Evolutionary conservation across 1,140 invertebrate species (phyloP).

Genomic region (Conus betulinus): DNA sequence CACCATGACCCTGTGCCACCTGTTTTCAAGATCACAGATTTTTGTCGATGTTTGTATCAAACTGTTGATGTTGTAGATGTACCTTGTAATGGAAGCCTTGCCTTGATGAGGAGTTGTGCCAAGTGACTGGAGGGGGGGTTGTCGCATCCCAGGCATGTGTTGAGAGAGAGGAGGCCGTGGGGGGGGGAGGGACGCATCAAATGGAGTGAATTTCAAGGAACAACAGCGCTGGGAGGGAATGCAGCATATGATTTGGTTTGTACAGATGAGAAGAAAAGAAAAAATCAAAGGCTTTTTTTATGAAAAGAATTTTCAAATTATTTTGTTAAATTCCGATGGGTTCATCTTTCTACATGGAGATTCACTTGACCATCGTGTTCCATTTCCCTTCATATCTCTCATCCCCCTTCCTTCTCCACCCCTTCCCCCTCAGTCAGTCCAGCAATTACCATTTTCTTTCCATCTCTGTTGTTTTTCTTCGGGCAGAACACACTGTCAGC

Average conservation of each 20-base stretch:
- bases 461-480: not conserved
- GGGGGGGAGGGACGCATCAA: too few species aligned
- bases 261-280: not conserved
- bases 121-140: too few species aligned
- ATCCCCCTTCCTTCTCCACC: not conserved
- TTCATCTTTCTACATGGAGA: not conserved
- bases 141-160: too few species aligned
- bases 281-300: not conserved
- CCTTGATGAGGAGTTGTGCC: not conserved
- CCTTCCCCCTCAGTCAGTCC: not conserved
- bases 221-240: not conserved
- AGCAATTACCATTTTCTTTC: not conserved
- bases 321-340: not conserved
- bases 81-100: not conserved
- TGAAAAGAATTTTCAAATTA: not conserved
- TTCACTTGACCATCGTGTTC: not conserved
- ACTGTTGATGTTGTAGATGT: not conserved
- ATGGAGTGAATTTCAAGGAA: too few species aligned
- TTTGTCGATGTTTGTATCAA: not conserved
- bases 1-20: not conserved
- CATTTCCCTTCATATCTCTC: not conserved
- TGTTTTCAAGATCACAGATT: not conserved
- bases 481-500: not conserved
- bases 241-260: not conserved
- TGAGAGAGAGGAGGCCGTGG: too few species aligned